Base-by-base conservation (phyloP, 2,888 invertebrate species). In the Brachyptera putata region DNA sequence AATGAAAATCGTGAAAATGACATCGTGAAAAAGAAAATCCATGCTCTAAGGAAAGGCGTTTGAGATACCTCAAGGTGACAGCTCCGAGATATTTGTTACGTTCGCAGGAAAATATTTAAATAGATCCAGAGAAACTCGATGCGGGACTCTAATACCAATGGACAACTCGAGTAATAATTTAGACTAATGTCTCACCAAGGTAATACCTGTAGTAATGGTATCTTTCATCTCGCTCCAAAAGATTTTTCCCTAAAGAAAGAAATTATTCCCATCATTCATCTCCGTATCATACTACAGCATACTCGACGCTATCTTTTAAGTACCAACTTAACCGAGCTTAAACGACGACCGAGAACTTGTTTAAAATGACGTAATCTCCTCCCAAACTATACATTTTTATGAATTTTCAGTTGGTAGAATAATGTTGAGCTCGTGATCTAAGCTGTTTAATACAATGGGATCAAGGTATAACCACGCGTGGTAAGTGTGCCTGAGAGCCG, bases 1-100 rank as follows among this genome's bases (percentile, higher is more conserved):
- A 53, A 53, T 53, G 53, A 53, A 53, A 53, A 53, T 53, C 50
- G 53, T 16, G 36, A 18, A 36, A 49, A 18, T 53, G 53, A 53
- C 53, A 53, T 34, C 53, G 21, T 53, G n/a, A 3, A 16, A 30
- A 18, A 13, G 22, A 24, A 46, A 46, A 46, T 46, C 46, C n/a
- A 24, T 50, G 50, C 50, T 34, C 3, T 50, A 13, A 34, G 36
- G 53, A 53, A 21, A 36, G 34, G 34, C 18, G 21, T 18, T 36
- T 53, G 34, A 36, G 34, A 53, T 34, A 53, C 34, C 37, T 16
- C 21, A 53, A 36, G 36, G 22, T 53, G 53, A 53, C 53, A 53
- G 53, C 18, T 34, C 2, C n/a, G 30, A 30, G 49, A 50, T 30
- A 50, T 50, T 7, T 25, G n/a, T n/a, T n/a, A n/a, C n/a, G n/a